phyloP scores from a whole-genome alignment of 35 echinoderm and acorn worm genomes.

The Nesometra sesokonis region DNA sequence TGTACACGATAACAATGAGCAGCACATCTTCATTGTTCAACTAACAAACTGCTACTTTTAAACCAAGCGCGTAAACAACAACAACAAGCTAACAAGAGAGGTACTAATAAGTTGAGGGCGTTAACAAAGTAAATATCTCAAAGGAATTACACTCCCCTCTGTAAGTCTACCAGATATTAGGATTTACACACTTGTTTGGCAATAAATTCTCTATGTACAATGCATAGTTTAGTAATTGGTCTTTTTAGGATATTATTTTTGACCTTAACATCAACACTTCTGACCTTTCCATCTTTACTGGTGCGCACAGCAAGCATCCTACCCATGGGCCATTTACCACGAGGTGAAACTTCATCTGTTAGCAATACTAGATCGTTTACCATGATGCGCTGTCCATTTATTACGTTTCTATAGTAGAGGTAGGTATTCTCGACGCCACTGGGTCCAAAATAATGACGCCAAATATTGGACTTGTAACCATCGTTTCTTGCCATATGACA shows the following conservation, averaged over 20 bases:
- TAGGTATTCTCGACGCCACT: conserved; percentile 14
- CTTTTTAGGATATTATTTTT: neutral
- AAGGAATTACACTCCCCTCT: too few relatives aligned
- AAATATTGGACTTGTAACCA: too few relatives aligned
- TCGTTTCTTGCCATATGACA: conserved; percentile 1
- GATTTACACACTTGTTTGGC: too few relatives aligned
- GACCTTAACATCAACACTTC: conserved; percentile 6
- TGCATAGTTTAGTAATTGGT: conserved; percentile 5
- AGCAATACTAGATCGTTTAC: neutral
- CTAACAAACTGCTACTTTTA: too few relatives aligned
- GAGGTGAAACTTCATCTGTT: neutral
- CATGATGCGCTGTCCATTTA: conserved; percentile 7
- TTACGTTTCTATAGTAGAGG: conserved; percentile 4
- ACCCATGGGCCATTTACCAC: conserved; percentile 5
- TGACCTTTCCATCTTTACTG: conserved; percentile 3
- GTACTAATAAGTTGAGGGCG: too few relatives aligned
- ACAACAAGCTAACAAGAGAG: too few relatives aligned
- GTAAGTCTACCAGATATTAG: too few relatives aligned
- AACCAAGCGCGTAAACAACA: too few relatives aligned
- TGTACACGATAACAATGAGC: too few relatives aligned
- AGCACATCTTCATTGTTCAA: too few relatives aligned
- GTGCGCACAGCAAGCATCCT: neutral
- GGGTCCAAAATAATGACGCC: conserved; percentile 6
- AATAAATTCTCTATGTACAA: neutral
- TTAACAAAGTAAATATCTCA: too few relatives aligned